A percentile compares a stretch with the other conserved stretches of the same genome.
These are phyloP conservation scores for Sapajus apella DNA, from an alignment of 2,113 vertebrate genomes.

Conservation along the genomic window DNA sequence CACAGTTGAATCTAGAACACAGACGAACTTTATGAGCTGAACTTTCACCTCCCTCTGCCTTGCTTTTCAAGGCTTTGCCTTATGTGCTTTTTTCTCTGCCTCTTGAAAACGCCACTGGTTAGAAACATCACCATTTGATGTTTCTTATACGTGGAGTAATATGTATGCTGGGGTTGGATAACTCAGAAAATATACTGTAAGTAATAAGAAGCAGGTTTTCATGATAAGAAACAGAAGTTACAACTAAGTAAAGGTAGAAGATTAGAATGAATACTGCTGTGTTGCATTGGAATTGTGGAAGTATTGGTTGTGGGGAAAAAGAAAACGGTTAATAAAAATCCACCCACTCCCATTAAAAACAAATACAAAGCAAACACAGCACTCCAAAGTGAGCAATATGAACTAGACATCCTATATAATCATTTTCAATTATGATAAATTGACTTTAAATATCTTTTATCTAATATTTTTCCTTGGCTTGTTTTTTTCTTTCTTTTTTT, in stretches of 20 bases:
- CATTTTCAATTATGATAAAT: neutral
- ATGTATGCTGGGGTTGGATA: neutral
- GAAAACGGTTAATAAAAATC: neutral
- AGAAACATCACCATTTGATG: neutral
- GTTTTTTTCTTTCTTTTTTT: neutral
- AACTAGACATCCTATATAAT: neutral
- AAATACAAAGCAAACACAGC: neutral
- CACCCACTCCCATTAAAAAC: accelerated
- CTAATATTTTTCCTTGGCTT: neutral
- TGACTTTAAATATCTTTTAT: neutral
- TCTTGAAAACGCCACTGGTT: neutral
- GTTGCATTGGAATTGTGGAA: neutral
- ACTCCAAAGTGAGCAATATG: neutral
- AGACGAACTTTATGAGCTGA: neutral
- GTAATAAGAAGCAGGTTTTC: neutral
- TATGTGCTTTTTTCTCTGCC: neutral
- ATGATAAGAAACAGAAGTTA: neutral
- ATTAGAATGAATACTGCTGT: neutral
- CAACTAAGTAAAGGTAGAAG: neutral
- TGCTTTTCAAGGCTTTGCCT: neutral
- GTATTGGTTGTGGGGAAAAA: neutral
- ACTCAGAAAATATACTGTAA: neutral
- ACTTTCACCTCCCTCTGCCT: neutral
- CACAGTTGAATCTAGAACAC: neutral
- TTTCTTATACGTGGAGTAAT: neutral